phyloP scores from a whole-genome alignment of 2,113 vertebrate genomes.

The Polyodon spathula region DNA sequence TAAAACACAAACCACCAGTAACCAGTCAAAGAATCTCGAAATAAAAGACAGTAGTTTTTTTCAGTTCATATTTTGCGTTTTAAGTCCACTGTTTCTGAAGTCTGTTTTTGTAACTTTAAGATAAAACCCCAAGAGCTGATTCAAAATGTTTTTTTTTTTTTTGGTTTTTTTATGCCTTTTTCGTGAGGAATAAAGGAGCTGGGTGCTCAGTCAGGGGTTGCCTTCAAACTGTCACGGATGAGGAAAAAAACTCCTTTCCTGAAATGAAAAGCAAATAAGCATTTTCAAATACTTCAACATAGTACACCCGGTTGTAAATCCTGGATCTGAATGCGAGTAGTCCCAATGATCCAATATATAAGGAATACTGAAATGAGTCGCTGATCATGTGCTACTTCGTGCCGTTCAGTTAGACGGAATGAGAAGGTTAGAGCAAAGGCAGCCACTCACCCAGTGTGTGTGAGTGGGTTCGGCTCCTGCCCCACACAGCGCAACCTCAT shows the following conservation, averaged over 20 bases:
- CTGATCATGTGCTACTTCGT: constrained; percentile 53
- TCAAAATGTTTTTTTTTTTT: constrained; percentile 10
- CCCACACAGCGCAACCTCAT: constrained; percentile 45
- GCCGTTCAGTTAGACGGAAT: constrained; percentile 49
- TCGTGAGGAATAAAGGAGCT: constrained; percentile 11
- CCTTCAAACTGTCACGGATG: constrained; percentile 41
- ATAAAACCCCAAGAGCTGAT: constrained; percentile 15
- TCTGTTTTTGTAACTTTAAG: constrained; percentile 44
- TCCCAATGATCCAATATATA: constrained; percentile 43
- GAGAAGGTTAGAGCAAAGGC: constrained; percentile 38
- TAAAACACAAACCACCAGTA: constrained; percentile 26
- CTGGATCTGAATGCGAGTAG: constrained; percentile 36
- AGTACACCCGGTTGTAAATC: constrained; percentile 37
- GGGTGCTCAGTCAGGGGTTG: constrained; percentile 29
- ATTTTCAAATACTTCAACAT: constrained; percentile 34
- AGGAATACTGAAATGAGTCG: constrained; percentile 31
- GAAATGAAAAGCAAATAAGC: constrained; percentile 28
- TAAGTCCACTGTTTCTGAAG: constrained; percentile 43
- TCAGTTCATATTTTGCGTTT: constrained; percentile 44
- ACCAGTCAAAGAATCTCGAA: constrained; percentile 33
- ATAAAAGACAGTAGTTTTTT: constrained; percentile 35
- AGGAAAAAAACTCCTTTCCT: constrained; percentile 45
- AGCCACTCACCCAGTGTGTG: constrained; percentile 50
- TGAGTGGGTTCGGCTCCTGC: constrained; percentile 52
- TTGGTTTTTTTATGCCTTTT: constrained; percentile 19